phyloP scores from a whole-genome alignment of 2,797 vertebrate genomes.

The Pitangus sulphuratus region DNA sequence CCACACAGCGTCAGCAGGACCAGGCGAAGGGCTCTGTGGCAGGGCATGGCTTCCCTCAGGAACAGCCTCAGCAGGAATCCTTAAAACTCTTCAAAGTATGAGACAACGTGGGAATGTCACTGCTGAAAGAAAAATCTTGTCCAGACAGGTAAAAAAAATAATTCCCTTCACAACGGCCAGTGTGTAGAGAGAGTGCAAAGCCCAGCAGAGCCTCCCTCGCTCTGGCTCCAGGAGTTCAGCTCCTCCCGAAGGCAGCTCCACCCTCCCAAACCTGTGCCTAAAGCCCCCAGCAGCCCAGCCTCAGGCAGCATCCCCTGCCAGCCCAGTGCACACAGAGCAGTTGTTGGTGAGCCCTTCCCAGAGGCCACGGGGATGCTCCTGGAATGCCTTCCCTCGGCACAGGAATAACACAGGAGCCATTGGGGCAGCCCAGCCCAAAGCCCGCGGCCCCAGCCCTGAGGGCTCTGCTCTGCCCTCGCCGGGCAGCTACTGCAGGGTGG shows the following conservation, averaged over 20 bases:
- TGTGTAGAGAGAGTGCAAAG: background rate
- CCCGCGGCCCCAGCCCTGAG: background rate
- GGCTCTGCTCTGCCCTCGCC: background rate
- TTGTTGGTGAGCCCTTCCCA: background rate
- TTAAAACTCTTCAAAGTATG: background rate
- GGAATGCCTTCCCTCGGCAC: background rate
- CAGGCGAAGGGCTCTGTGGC: constrained; percentile 30
- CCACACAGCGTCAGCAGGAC: constrained; percentile 60
- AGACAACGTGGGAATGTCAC: constrained; percentile 39
- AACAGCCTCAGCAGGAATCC: constrained; percentile 21
- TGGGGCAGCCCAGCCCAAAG: background rate
- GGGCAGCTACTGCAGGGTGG: background rate
- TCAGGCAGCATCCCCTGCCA: background rate
- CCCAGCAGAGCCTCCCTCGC: background rate
- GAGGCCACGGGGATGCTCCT: background rate
- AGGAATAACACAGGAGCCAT: background rate
- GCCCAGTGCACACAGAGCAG: background rate
- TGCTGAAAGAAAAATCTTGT: constrained; percentile 63
- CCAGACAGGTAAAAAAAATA: constrained; percentile 5
- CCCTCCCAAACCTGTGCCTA: constrained; percentile 36
- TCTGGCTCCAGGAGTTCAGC: constrained; percentile 14
- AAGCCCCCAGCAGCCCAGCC: background rate
- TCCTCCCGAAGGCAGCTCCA: constrained; percentile 67
- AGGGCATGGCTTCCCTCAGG: constrained; percentile 69
- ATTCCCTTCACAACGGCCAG: constrained; percentile 27